A percentile compares a stretch with the other conserved stretches of the same genome.
Conservation (phyloP, 2,113 vertebrate genomes). For the Tetrax tetrax region DNA sequence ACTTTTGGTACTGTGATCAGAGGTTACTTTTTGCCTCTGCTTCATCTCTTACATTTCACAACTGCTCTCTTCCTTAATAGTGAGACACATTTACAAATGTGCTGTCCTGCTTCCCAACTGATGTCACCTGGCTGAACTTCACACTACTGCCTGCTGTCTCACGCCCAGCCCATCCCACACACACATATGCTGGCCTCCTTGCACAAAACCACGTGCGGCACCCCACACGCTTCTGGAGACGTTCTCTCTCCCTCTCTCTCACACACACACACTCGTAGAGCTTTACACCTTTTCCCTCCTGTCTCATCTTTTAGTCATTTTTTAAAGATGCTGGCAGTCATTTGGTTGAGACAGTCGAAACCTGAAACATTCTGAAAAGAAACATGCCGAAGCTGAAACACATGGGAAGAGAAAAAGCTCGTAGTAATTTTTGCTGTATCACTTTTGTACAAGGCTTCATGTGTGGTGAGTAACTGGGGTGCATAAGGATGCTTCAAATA, state of each 20-base stretch:
- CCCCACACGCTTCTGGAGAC: not conserved
- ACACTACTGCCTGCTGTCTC: not conserved
- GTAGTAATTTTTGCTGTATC: not conserved
- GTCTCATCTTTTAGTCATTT: conserved; percentile 14
- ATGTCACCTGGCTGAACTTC: not conserved
- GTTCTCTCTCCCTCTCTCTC: not conserved
- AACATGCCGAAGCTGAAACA: not conserved
- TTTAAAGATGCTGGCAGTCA: not conserved
- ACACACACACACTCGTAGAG: not conserved
- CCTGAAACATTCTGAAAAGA: not conserved
- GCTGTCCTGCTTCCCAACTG: not conserved
- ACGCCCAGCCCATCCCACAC: not conserved
- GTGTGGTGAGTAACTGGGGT: not conserved
- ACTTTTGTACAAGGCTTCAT: not conserved
- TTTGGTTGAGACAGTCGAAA: not conserved
- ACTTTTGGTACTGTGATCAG: not conserved
- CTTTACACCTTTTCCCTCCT: conserved; percentile 14
- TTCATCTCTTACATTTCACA: not conserved
- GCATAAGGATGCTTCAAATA: not conserved
- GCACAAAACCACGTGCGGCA: not conserved
- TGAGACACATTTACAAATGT: fast-evolving
- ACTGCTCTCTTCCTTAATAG: not conserved
- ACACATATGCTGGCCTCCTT: not conserved
- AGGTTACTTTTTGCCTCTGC: not conserved
- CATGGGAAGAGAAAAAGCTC: not conserved